Conservation (phyloP, 2,888 invertebrate genomes). For the Thecocarcelia acutangulata region DNA sequence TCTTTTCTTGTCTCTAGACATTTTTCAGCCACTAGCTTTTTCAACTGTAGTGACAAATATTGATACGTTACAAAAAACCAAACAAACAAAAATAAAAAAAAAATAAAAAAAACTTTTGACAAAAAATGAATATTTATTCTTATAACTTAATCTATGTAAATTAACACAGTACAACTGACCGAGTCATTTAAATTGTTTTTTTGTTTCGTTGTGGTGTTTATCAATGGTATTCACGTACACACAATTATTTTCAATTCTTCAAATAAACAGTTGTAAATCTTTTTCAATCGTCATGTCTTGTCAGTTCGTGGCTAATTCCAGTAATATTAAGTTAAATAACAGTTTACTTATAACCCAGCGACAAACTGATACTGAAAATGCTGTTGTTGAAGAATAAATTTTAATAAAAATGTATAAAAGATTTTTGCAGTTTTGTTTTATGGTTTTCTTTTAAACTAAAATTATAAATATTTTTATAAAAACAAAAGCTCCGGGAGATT, state of each 20-base stretch:
- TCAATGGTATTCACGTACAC: constrained; percentile 64
- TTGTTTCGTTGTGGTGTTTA: constrained; percentile 17
- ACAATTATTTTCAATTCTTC: constrained; percentile 55
- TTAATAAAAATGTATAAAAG: too few species aligned
- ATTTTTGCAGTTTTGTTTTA: too few species aligned
- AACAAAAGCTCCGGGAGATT: too few species aligned
- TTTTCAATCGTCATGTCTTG: constrained; percentile 34
- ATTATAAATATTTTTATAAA: too few species aligned
- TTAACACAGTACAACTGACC: constrained; percentile 8
- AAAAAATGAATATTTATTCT: constrained; percentile 4
- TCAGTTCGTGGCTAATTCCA: background rate
- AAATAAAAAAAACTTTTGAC: constrained; percentile 5
- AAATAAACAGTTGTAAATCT: constrained; percentile 45
- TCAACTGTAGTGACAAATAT: constrained; percentile 24
- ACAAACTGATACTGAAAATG: background rate
- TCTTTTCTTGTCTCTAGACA: constrained; percentile 5
- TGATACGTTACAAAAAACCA: background rate
- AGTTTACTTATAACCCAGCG: constrained; percentile 2
- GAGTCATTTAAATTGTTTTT: background rate
- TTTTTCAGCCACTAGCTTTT: constrained; percentile 6
- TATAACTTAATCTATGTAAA: constrained; percentile 33
- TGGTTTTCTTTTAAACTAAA: too few species aligned
- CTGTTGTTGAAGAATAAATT: too few species aligned
- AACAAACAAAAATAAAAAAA: constrained; percentile 4
- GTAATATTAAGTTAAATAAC: background rate